Conservation (phyloP, 2,113 vertebrate species). For the Silurus glanis region DNA sequence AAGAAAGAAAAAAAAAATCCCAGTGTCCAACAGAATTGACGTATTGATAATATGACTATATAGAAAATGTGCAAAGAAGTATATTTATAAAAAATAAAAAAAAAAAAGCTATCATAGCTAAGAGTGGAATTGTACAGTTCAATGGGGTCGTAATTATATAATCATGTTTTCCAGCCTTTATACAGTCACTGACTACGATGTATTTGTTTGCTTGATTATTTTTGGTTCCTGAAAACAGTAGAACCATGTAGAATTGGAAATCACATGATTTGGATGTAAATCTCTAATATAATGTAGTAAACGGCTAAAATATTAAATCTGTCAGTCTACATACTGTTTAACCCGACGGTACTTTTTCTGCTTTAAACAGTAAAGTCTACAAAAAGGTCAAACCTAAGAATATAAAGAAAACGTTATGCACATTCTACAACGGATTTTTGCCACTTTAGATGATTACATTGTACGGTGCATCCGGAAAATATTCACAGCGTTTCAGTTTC, state of each 20-base stretch:
- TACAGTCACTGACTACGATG: background rate
- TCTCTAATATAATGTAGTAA: background rate
- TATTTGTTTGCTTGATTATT: background rate
- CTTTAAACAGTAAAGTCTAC: background rate
- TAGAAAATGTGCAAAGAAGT: too few relatives aligned
- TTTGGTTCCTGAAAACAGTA: background rate
- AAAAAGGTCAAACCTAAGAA: background rate
- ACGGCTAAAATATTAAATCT: background rate
- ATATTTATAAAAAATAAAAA: too few relatives aligned
- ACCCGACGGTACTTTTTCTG: background rate
- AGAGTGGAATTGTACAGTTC: too few relatives aligned
- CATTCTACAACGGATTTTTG: background rate
- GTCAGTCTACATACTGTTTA: background rate
- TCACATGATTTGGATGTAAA: background rate
- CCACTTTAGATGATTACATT: background rate
- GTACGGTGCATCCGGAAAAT: too few relatives aligned
- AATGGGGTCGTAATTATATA: background rate
- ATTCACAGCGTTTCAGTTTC: too few relatives aligned
- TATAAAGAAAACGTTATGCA: background rate
- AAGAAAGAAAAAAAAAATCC: too few relatives aligned
- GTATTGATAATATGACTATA: too few relatives aligned
- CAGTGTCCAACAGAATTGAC: too few relatives aligned
- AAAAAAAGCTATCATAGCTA: too few relatives aligned
- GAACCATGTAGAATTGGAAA: background rate
- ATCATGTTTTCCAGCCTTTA: background rate